Evolutionary conservation across 2,113 vertebrate species (phyloP).

Genomic region (Potamarius usumacintae): DNA sequence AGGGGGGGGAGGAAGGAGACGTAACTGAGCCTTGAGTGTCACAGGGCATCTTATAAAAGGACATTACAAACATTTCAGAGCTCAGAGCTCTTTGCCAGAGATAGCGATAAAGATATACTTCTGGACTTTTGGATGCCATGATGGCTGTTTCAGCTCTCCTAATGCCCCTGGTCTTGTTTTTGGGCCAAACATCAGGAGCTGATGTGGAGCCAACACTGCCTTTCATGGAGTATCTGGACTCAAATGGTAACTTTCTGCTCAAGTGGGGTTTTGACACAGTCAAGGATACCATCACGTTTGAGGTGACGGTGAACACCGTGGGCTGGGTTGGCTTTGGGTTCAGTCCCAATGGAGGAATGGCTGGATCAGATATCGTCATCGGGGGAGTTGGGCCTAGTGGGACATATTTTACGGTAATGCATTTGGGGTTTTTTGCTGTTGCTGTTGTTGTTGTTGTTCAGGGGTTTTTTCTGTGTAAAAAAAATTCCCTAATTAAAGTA

Average conservation of each 20-base stretch:
- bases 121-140: conserved; percentile 24
- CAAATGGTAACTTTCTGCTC: conserved; percentile 57
- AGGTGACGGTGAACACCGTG: conserved; percentile 68
- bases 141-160: conserved; percentile 54
- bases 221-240: conserved; percentile 73
- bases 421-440: too few relatives aligned
- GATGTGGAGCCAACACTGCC: conserved; percentile 47
- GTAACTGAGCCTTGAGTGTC: neutral
- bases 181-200: conserved; percentile 10
- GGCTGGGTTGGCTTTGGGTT: conserved; percentile 79
- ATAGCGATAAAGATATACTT: neutral
- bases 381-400: conserved; percentile 68
- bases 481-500: neutral
- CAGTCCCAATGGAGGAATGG: conserved; percentile 65
- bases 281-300: conserved; percentile 68
- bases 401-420: conserved; percentile 74
- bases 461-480: too few relatives aligned
- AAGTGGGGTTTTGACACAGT: conserved; percentile 71
- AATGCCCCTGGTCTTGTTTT: conserved; percentile 47
- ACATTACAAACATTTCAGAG: neutral
- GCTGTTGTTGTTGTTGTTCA: too few relatives aligned
- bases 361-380: conserved; percentile 71
- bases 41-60: neutral
- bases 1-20: too few relatives aligned
- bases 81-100: neutral